Evolutionary conservation across 2,888 invertebrate species (phyloP).

Genomic region (Teinopalpus imperialis): DNA sequence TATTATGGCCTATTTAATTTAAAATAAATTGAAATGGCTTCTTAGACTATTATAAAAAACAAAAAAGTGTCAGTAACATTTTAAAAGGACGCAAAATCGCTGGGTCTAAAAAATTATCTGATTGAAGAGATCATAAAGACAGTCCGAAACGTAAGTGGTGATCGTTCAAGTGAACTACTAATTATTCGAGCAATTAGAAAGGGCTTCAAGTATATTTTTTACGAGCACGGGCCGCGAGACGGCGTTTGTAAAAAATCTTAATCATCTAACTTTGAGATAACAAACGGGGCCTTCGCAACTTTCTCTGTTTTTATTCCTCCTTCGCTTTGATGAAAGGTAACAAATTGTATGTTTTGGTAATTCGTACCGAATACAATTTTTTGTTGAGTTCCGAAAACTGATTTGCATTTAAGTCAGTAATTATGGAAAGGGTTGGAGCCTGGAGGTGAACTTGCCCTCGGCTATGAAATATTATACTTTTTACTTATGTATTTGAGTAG

Average conservation of each 20-base stretch:
- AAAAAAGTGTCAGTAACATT: too few relatives aligned
- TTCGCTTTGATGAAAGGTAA: slow-evolving; percentile 40
- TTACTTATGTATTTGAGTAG: slow-evolving; percentile 12
- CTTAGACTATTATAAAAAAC: too few relatives aligned
- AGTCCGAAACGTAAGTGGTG: slow-evolving; percentile 36
- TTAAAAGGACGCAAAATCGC: too few relatives aligned
- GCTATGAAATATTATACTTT: slow-evolving; percentile 21
- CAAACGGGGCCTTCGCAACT: slow-evolving; percentile 48
- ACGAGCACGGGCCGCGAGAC: slow-evolving; percentile 49
- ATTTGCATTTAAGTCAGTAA: slow-evolving; percentile 57
- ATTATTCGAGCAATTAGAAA: slow-evolving; percentile 71
- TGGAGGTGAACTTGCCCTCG: slow-evolving; percentile 18
- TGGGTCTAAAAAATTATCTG: neutral
- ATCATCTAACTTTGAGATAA: slow-evolving; percentile 68
- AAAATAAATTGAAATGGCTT: too few relatives aligned
- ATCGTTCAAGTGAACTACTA: slow-evolving; percentile 67
- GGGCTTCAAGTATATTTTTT: slow-evolving; percentile 51
- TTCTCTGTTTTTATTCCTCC: slow-evolving; percentile 29
- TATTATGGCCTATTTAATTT: too few relatives aligned
- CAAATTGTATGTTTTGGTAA: slow-evolving; percentile 42
- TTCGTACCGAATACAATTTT: slow-evolving; percentile 37
- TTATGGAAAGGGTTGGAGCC: slow-evolving; percentile 34
- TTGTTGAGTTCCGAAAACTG: slow-evolving; percentile 54
- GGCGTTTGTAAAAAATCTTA: slow-evolving; percentile 54
- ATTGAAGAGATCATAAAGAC: slow-evolving; percentile 12